A percentile compares a stretch with the other conserved stretches of the same genome.
phyloP scores from a whole-genome alignment of 2,113 vertebrate genomes.

The Clarias macrocephalus region DNA sequence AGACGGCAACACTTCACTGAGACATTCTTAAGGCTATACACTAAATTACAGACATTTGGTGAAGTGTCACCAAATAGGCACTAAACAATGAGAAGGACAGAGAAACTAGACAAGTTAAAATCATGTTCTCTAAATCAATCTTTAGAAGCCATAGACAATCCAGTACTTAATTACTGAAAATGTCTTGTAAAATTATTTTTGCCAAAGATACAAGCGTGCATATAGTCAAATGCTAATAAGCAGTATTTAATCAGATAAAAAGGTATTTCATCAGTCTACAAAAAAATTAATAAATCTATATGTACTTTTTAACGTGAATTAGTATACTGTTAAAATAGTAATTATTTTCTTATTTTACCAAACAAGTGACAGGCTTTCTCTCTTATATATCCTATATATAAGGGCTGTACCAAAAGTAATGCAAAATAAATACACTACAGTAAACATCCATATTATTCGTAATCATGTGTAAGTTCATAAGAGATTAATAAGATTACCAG shows the following conservation, averaged over 20 bases:
- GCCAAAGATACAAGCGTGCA: background rate
- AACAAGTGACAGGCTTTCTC: too few relatives aligned
- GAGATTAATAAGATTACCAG: background rate
- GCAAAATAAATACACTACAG: background rate
- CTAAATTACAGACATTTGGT: background rate
- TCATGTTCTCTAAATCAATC: constrained; percentile 19
- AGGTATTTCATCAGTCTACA: background rate
- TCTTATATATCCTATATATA: too few relatives aligned
- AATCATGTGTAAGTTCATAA: background rate
- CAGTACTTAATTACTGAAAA: background rate
- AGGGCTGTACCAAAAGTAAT: too few relatives aligned
- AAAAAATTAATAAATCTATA: background rate
- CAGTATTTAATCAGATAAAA: background rate
- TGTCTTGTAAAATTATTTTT: background rate
- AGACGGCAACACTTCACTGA: background rate
- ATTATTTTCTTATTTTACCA: too few relatives aligned
- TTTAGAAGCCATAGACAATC: constrained; percentile 3
- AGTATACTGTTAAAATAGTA: background rate
- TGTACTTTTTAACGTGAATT: background rate
- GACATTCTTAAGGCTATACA: background rate
- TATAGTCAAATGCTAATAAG: background rate
- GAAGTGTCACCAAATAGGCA: background rate
- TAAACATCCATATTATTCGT: background rate
- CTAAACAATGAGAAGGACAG: background rate
- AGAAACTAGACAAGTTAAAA: background rate